Base-by-base conservation (phyloP, 1,140 invertebrate species). In the Teleogryllus occipitalis region DNA sequence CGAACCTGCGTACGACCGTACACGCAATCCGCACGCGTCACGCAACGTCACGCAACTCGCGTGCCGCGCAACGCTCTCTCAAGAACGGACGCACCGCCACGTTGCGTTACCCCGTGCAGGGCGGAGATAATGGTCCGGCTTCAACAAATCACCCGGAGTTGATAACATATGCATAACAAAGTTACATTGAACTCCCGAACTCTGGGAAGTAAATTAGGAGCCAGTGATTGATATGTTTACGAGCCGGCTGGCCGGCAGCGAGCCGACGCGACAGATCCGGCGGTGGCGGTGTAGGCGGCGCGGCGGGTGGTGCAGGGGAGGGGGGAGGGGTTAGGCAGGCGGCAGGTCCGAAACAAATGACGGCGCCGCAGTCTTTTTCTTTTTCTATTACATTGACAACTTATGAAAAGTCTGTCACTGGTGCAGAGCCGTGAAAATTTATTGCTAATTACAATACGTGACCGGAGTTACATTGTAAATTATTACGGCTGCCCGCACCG, bases 81-180 rank as follows among this genome's bases (percentile, higher is more conserved):
- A 39, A 39, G 27, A 39, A 39, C 27, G 27, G 27, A 39, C 27
- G 27, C 27, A 39, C 27, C 27, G 27, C 27, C 27, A 5, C 27
- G 27, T 39, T 39, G 27, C 27, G 27, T 39, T 39, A 39, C 27
- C 27, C 27, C 27, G 27, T 39, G 27, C 27, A 39, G 27, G 27
- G 27, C 27, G 27, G 27, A 39, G 27, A 65, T 65, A 65, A 65
- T 65, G 18, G 54, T 65, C 54, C 18, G 10, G 10, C 54, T 65
- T 18, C 54, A 65, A 65, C 54, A 65, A 65, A 65, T 65, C 54
- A 65, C 54, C 54, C 54, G 10, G 54, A 65, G 10, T 65, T 65
- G 54, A 65, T 65, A 65, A 65, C 54, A 65, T 65, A 65, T 65
- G 54, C 54, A 65, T 65, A 65, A 65, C 54, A 65, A 65, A 65